These are phyloP conservation scores for Falco punctatus DNA, from an alignment of 2,113 vertebrate genomes.

Conservation along the genomic window DNA sequence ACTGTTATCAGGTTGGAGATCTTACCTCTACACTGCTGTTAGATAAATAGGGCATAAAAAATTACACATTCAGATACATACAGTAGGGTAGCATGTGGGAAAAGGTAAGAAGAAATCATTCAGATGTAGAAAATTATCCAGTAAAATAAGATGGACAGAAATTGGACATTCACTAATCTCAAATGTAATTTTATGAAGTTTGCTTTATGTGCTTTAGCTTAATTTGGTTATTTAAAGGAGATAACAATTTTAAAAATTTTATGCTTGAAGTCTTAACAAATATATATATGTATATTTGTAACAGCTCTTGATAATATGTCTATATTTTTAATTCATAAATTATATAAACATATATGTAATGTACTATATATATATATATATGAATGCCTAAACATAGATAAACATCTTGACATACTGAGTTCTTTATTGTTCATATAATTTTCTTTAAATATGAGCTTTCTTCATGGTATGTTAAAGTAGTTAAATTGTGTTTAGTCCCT, in stretches of 20 bases:
- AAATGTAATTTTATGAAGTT: background rate
- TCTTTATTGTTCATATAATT: background rate
- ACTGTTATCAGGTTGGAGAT: background rate
- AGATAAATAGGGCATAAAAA: background rate
- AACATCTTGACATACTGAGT: background rate
- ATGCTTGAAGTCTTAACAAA: background rate
- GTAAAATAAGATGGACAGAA: background rate
- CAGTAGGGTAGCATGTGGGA: background rate
- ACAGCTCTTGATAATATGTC: background rate
- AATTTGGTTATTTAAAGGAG: background rate
- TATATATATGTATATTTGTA: background rate
- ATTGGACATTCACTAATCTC: background rate
- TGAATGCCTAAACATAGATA: background rate
- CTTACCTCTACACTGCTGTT: background rate
- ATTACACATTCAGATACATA: background rate
- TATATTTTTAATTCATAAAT: background rate
- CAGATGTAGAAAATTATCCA: background rate
- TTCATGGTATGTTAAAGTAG: background rate
- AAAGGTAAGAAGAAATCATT: background rate
- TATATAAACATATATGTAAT: background rate
- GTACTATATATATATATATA: too few relatives aligned
- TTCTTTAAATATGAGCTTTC: background rate
- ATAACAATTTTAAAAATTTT: background rate
- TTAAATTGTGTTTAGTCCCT: background rate
- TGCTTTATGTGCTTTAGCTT: background rate